Evolutionary conservation across 2,113 vertebrate species (phyloP), one percentile per base, ranked within the genome.

Genomic region (Pandion haliaetus): DNA sequence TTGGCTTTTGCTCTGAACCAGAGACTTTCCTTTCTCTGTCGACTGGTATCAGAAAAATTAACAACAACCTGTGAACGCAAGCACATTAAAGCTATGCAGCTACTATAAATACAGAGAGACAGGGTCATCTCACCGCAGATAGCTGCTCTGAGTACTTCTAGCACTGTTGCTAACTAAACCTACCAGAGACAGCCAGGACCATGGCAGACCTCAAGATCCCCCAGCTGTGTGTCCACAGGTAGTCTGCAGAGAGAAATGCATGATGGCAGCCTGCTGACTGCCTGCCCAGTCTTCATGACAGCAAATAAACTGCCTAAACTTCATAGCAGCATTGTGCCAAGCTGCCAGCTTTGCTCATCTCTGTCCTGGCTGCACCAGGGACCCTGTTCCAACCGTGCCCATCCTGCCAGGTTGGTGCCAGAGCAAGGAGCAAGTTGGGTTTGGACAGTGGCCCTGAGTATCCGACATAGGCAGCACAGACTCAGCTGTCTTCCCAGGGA

Each of bases 271-370:
- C 59, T 94, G 76, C 81, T 84, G 81, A 42, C 55, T 87, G 50
- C 50, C 45, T 87, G 78, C 42, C 58, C 8, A 2, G 10, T 67
- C 58, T 90, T 61, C 44, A 20, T 14, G 26, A 73, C 47, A 87
- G 42, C 42, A 62, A 67, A 79, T 18, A 77, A 86, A 3, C 40
- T 52, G 50, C 78, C 79, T 59, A 16, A 40, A 38, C 32, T 62
- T 62, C 7, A 0, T 0, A 71, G 38, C 65, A 73, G 36, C 0
- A 0, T 3, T 67, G 20, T 47, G 57, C 78, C 81, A 28, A 69
- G 49, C 61, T 79, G 57, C 57, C 82, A 92, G 65, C 57, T 87
- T 47, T 42, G 70, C 47, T 82, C 90, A 50, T 42, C 74, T 63
- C 69, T 29, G 5, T 3, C 66, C 59, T 82, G 74, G 65, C 38